Conservation (phyloP, 2,113 vertebrate species). For the Petrocephalus zakoni region DNA sequence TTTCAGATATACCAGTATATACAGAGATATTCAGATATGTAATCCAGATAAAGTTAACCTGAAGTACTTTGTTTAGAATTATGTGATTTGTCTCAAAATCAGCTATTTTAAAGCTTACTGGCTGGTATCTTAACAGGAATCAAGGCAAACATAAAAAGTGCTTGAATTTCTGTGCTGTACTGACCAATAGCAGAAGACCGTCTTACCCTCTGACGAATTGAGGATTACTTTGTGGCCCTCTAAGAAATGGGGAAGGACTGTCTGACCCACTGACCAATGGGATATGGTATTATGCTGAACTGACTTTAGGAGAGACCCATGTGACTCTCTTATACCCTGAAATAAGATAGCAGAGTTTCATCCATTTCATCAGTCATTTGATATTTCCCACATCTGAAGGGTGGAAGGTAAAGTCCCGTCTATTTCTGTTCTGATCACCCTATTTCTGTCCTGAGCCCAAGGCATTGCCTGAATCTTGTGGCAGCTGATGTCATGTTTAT, state of each 20-base stretch:
- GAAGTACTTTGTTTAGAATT: neutral
- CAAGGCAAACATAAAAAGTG: neutral
- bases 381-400: neutral
- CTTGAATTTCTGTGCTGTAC: neutral
- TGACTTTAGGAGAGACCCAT: neutral
- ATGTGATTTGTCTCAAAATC: neutral
- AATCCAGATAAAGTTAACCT: neutral
- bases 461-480: neutral
- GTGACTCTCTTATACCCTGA: neutral
- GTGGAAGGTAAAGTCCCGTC: neutral
- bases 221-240: neutral
- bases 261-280: neutral
- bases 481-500: neutral
- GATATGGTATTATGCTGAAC: neutral
- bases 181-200: neutral
- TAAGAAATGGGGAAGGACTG: neutral
- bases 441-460: neutral
- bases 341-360: conserved; percentile 9
- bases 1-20: neutral
- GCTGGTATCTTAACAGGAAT: neutral
- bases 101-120: neutral
- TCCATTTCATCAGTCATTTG: neutral
- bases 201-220: neutral
- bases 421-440: conserved; percentile 20
- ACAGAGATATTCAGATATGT: neutral